phyloP scores from a whole-genome alignment of 2,113 vertebrate genomes.

The Galbula dea region DNA sequence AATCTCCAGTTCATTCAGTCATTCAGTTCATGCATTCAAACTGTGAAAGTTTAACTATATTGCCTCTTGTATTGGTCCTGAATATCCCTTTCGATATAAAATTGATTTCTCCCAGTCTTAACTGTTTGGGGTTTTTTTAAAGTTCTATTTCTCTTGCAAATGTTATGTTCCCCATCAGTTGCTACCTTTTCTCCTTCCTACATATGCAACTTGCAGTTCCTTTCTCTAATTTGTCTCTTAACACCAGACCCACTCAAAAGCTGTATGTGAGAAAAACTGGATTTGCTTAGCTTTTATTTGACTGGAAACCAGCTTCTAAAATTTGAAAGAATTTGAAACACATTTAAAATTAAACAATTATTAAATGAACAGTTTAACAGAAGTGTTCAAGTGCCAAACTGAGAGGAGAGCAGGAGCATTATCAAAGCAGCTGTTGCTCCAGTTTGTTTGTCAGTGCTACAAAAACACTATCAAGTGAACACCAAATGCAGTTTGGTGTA shows the following conservation, averaged over 20 bases:
- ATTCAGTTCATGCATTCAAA: neutral
- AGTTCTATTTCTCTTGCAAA: neutral
- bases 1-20: neutral
- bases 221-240: neutral
- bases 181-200: neutral
- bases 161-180: neutral
- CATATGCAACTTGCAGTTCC: neutral
- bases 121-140: neutral
- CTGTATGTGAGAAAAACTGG: neutral
- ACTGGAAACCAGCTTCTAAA: neutral
- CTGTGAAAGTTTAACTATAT: neutral
- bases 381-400: neutral
- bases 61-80: neutral
- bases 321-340: neutral
- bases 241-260: neutral
- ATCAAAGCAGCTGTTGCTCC: neutral
- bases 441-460: neutral
- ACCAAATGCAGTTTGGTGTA: neutral
- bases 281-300: neutral
- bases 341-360: neutral
- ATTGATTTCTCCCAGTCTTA: neutral
- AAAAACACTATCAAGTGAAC: neutral
- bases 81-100: conserved; percentile 25
- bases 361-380: neutral
- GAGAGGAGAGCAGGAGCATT: neutral